Evolutionary conservation across 2,888 invertebrate species (phyloP), one percentile per base, ranked within the genome.

Genomic region (Hyposoter dolosus): DNA sequence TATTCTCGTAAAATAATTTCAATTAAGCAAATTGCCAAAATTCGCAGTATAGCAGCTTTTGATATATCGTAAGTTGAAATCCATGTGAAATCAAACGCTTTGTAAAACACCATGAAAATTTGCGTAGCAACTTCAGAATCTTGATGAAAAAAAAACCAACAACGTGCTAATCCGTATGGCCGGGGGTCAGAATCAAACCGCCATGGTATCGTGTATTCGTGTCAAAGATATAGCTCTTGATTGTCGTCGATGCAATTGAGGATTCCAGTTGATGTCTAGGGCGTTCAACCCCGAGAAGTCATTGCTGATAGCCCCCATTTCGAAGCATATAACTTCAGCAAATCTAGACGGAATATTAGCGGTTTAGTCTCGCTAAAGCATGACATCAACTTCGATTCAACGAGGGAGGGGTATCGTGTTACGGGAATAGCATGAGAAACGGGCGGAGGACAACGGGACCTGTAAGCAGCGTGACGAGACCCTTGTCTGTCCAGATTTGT

Each of bases 361-460:
- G 60, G 63, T 86, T 87, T 88, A 88, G 88, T 43, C 47, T 68
- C 56, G 66, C 40, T 65, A 72, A 17, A 71, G 43, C 60, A 50
- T 66, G 66, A 19, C 66, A 65, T 50, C 17, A 60, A 53, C 77
- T 77, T 85, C 89, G 89, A 91, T 89, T 89, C 85, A 83, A 90
- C 89, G 86, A 88, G 89, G 85, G 82, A 82, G 47, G 71, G 72
- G 72, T 76, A 80, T 53, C 63, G 72, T 72, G 84, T 78, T 65
- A 78, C 68, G 78, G 45, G 84, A 83, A 84, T 85, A 66, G 85
- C 81, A 85, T 86, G 88, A 87, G 84, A 83, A 86, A 88, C 86
- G 88, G 88, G 35, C 35, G 35, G 88, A 89, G 87, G 88, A 88
- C 89, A 89, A 87, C 86, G 84, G 78, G 83, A 84, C 76, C 35